Percentiles rank a stretch among this genome's conserved stretches.
phyloP scores from a whole-genome alignment of 2,888 invertebrate species.

The Azorinus chamasolen region DNA sequence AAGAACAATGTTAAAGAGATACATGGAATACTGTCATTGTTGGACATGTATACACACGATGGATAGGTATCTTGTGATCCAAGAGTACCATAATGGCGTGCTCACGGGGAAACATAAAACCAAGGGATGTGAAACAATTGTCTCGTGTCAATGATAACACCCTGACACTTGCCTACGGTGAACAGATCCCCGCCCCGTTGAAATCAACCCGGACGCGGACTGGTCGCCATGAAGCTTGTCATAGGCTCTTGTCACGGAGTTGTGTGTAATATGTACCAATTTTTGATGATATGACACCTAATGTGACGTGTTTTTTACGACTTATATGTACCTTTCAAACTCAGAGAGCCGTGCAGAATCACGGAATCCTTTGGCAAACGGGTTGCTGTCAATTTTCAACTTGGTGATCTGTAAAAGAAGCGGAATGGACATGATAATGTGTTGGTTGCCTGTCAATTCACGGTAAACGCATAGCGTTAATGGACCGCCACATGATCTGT shows the following conservation, averaged over 20 bases:
- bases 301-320: too few species aligned
- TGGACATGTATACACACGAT: conserved; percentile 36
- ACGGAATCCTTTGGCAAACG: conserved; percentile 99
- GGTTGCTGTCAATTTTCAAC: conserved; percentile 99
- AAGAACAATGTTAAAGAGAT: too few species aligned
- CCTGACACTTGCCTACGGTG: conserved; percentile 38
- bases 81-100: conserved; percentile 20
- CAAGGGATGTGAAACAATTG: conserved; percentile 41
- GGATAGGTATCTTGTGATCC: conserved; percentile 38
- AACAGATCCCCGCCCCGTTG: not conserved
- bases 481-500: too few species aligned
- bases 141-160: conserved; percentile 32
- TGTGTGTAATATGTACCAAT: too few species aligned
- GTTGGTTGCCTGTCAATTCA: conserved; percentile 30
- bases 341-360: conserved; percentile 95
- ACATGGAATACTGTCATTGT: too few species aligned
- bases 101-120: conserved; percentile 30
- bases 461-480: too few species aligned
- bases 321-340: conserved; percentile 81
- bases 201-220: too few species aligned
- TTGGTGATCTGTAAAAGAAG: conserved; percentile 93
- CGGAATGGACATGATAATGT: conserved; percentile 18
- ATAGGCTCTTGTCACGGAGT: too few species aligned
- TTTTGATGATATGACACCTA: too few species aligned
- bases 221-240: too few species aligned